Base-by-base conservation (phyloP, 2,797 vertebrate species). In the Helarctos malayanus region DNA sequence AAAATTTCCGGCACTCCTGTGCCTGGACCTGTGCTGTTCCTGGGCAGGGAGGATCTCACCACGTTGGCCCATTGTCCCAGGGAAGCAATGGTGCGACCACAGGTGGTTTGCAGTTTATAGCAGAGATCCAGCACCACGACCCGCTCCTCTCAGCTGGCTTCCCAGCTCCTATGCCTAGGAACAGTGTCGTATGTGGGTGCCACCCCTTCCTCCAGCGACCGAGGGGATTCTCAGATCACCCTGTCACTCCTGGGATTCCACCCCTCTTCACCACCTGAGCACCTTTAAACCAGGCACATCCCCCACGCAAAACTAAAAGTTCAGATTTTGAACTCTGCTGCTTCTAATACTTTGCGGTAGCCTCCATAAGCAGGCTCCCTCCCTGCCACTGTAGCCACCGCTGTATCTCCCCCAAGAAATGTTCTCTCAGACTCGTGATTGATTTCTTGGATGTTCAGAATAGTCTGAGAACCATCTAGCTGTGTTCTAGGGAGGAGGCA, bases 351-450 rank as follows among this genome's bases (percentile, higher is more conserved):
- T 68, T 35, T 35, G n/a, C 65, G 4, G 65, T 35, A 68, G 8
- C 65, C 65, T 68, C 65, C 16, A 11, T 2, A 19, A 35, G 18
- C 2, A 68, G n/a, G 18, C 18, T 35, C n/a, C 18, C 16, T 68
- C 18, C 65, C n/a, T 1, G 18, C 7, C 0, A 2, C 65, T 11
- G 65, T 35, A 0, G 10, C 65, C n/a, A 68, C 3, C 35, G 65
- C 65, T 68, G 0, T 10, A 35, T 11, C n/a, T 68, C n/a, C n/a
- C n/a, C 65, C 65, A 68, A 68, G n/a, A 18, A 68, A 68, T 68
- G n/a, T 68, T 35, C 18, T 35, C 18, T 35, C 18, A 35, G 65
- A 35, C 32, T 16, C 35, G 1, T 68, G 57, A 59, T 4, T 59
- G 65, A 19, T 35, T 68, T 35, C 65, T 68, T 35, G 65, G 65